phyloP scores from a whole-genome alignment of 2,113 vertebrate genomes.

The Okapia johnstoni region DNA sequence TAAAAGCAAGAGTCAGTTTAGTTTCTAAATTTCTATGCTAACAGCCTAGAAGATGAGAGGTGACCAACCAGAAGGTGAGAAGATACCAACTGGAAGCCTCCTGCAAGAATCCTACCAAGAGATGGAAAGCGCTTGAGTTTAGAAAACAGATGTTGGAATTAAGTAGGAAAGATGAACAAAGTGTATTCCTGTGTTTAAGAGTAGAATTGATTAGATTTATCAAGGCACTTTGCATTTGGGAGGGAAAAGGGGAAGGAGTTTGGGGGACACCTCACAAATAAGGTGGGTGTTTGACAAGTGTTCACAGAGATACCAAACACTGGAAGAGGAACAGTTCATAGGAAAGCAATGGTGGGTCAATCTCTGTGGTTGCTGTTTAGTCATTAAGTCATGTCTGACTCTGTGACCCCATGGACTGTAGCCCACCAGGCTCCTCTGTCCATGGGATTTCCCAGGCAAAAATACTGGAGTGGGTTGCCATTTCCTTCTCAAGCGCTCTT shows the following conservation, averaged over 20 bases:
- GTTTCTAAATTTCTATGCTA: not conserved
- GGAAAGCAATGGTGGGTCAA: not conserved
- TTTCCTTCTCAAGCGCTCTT: not conserved
- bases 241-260: not conserved
- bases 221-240: not conserved
- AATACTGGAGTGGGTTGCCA: not conserved
- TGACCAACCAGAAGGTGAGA: not conserved
- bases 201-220: not conserved
- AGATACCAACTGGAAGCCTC: not conserved
- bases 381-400: not conserved
- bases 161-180: not conserved
- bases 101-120: not conserved
- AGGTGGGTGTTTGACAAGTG: not conserved
- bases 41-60: not conserved
- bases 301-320: not conserved
- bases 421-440: not conserved
- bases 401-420: not conserved
- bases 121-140: not conserved
- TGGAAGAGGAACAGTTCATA: not conserved
- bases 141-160: not conserved
- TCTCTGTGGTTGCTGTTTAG: not conserved
- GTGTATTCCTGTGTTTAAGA: not conserved
- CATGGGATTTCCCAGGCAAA: fast-evolving
- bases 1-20: not conserved
- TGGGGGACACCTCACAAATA: not conserved